Conservation (phyloP, 2,113 vertebrate genomes). For the Tragulus kanchil region DNA sequence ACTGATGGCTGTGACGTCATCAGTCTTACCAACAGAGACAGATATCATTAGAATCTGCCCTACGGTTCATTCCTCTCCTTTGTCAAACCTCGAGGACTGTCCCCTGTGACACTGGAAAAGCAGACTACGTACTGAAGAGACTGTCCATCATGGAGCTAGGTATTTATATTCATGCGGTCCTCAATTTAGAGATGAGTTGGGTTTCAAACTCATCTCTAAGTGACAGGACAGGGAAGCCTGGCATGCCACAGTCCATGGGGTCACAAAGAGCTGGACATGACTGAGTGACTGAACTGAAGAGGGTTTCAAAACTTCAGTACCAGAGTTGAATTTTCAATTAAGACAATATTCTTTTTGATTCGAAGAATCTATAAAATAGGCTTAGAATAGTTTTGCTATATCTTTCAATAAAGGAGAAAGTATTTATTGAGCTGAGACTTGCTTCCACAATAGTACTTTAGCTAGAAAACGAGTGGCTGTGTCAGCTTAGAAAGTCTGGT, state of each 20-base stretch:
- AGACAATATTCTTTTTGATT: conserved; percentile 9
- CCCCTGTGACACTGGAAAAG: not conserved
- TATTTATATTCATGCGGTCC: not conserved
- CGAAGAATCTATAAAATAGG: too few species aligned
- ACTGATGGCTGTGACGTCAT: not conserved
- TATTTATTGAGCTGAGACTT: conserved; percentile 69
- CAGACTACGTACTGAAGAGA: not conserved
- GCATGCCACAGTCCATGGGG: too few species aligned
- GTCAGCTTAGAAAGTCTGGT: conserved; percentile 85
- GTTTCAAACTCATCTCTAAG: not conserved
- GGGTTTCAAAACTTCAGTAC: not conserved
- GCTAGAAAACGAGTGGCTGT: conserved; percentile 78
- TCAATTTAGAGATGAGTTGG: not conserved
- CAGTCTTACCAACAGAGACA: conserved; percentile 3
- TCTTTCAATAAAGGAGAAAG: conserved; percentile 75
- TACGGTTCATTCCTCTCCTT: not conserved
- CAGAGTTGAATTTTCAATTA: not conserved
- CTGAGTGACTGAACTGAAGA: too few species aligned
- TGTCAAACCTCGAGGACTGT: not conserved
- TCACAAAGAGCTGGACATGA: too few species aligned
- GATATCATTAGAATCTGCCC: not conserved
- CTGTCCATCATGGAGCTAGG: not conserved
- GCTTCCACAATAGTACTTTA: conserved; percentile 63
- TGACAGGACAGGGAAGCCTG: too few species aligned
- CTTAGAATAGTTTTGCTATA: too few species aligned